Evolutionary conservation across 2,113 vertebrate species (phyloP).

Genomic region (Collichthys lucidus): DNA sequence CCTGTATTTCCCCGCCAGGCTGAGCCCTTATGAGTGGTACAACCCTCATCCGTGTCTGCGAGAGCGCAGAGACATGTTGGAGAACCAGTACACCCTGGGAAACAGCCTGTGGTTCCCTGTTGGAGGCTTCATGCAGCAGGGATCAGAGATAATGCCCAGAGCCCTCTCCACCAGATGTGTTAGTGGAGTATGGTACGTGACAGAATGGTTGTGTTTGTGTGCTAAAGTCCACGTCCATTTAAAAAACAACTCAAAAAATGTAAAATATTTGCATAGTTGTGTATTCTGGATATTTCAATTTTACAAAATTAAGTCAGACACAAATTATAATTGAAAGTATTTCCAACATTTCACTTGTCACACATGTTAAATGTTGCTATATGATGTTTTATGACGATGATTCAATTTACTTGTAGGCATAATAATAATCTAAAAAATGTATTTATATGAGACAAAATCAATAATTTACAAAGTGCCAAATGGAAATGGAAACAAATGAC

Average conservation of each 20-base stretch:
- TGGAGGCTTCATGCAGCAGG: constrained; percentile 98
- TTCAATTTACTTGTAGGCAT: too few species aligned
- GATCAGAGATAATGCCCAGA: constrained; percentile 94
- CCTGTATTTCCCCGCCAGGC: constrained; percentile 74
- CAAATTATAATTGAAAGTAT: too few species aligned
- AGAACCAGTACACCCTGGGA: constrained; percentile 95
- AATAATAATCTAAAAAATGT: too few species aligned
- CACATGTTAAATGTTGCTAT: too few species aligned
- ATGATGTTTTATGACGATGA: too few species aligned
- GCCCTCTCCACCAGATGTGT: constrained; percentile 95
- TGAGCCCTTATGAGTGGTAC: constrained; percentile 97
- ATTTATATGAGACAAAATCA: too few species aligned
- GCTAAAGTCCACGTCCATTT: background rate
- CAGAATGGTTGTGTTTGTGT: background rate
- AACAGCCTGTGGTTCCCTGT: constrained; percentile 97
- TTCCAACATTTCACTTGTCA: too few species aligned
- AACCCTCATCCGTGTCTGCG: constrained; percentile 93
- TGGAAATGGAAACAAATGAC: too few species aligned
- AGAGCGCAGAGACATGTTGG: constrained; percentile 89
- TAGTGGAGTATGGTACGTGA: constrained; percentile 94
- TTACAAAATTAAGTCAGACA: too few species aligned
- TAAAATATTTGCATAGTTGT: too few species aligned
- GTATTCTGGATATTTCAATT: too few species aligned
- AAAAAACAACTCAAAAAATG: background rate
- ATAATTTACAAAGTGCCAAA: too few species aligned